Base-by-base conservation (phyloP, 35 echinoderm and acorn worm genomes). In the Heliocidaris erythrogramma region DNA sequence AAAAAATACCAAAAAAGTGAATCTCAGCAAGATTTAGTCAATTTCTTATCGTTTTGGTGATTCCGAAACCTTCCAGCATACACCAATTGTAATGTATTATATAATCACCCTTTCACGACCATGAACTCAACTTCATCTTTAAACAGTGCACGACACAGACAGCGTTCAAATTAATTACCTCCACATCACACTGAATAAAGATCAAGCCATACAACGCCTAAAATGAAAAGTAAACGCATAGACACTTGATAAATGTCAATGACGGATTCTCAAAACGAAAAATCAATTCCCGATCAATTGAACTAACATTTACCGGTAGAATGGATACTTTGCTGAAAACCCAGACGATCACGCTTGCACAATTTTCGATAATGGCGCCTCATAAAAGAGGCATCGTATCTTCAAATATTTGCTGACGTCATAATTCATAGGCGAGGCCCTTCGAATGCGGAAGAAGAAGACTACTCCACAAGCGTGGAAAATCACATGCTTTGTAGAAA, bases 141-240 rank as follows among this genome's bases (percentile, higher is more conserved):
- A n/a, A n/a, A n/a, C n/a, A n/a, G 27, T 78, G 65, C 65, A 78
- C 65, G 18, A 18, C 65, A 21, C 18, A 78, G 65, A 78, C 65
- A 42, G 65, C 27, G 65, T 78, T 78, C 65, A 78, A 78, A 78
- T 78, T 78, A 78, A 78, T 78, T n/a, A 78, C 65, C 65, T 78
- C 2, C 18, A 18, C 18, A 78, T 78, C 21, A 78, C 65, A 7
- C 7, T 78, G 17, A 78, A 78, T 78, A 78, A 21, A 78, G 7
- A 78, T 78, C 65, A n/a, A 27, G n/a, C 27, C 21, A 78, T 5
- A 78, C 3, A n/a, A 18, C 21, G 7, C 65, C 18, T 78, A 27
- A 78, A 78, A 78, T 78, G 21, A 24, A 3, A 78, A 24, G 65
- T 21, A 78, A 78, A 78, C 65, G n/a, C 65, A 78, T 78, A 7